Percentiles rank a stretch among this genome's conserved stretches.
These are phyloP conservation scores for Narcine bancroftii DNA, from an alignment of 2,113 vertebrate species.

Conservation along the genomic window DNA sequence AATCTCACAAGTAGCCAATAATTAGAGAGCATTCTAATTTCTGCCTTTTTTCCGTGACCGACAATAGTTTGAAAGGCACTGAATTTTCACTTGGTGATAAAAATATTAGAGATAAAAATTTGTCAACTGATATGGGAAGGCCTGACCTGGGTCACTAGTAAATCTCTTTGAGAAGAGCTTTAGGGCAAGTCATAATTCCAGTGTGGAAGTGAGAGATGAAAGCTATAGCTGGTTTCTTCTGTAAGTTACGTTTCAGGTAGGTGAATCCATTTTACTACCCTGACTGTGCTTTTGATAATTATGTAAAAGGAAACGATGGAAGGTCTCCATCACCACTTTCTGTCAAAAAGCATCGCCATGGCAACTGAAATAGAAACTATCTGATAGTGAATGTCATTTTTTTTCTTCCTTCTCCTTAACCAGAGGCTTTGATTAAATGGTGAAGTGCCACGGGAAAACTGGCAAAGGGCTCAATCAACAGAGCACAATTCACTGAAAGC, in stretches of 20 bases:
- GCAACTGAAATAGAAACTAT: constrained; percentile 47
- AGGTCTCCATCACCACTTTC: constrained; percentile 45
- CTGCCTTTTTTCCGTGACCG: background rate
- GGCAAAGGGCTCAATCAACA: background rate
- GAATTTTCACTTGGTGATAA: constrained; percentile 30
- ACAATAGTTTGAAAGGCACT: constrained; percentile 57
- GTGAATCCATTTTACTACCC: constrained; percentile 62
- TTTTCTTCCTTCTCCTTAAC: constrained; percentile 40
- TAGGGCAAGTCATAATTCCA: constrained; percentile 75
- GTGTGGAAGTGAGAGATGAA: constrained; percentile 70
- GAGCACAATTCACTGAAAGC: constrained; percentile 17
- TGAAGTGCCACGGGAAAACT: constrained; percentile 30
- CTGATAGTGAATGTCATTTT: constrained; percentile 47
- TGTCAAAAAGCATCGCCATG: constrained; percentile 46
- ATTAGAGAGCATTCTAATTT: constrained; percentile 6
- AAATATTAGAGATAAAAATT: constrained; percentile 76
- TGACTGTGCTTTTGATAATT: constrained; percentile 59
- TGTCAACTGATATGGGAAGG: constrained; percentile 68
- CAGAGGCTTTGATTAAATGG: constrained; percentile 45
- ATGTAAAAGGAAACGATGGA: constrained; percentile 47
- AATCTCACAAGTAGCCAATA: background rate
- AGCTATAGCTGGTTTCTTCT: constrained; percentile 49
- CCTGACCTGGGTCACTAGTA: constrained; percentile 73
- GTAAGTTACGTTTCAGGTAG: constrained; percentile 43
- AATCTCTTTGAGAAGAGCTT: constrained; percentile 71